Evolutionary conservation across 2,113 vertebrate genomes (phyloP), one percentile per base, ranked within the genome.

Genomic region (Pandion haliaetus): DNA sequence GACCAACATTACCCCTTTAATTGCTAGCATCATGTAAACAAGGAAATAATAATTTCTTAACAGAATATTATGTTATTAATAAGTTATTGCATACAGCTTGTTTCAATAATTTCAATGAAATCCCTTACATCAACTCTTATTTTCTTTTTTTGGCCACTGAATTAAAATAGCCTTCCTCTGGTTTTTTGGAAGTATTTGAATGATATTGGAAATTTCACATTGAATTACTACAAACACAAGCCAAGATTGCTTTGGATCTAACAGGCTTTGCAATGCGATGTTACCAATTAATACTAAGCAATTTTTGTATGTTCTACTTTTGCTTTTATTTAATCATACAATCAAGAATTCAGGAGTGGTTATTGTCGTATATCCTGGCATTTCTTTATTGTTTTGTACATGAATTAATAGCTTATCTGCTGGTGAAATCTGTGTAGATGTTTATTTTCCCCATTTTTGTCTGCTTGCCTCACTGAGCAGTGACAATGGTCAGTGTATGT

Each of bases 401-500:
- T 38, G 91, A 94, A 90, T 96, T 95, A 94, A 40, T 77, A 57
- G n/a, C 38, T 94, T 94, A 94, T 94, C 92, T 90, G n/a, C 55
- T 90, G 63, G 12, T 80, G 71, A 71, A 87, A 95, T 97, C 95
- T 86, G 31, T 10, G 38, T 66, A 42, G 84, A 61, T 78, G 63
- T 88, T 94, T 94, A 61, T 93, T 94, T 85, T 79, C 36, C 78
- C 74, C 36, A 7, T 50, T 93, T 88, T 71, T 69, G 34, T 23
- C 40, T 85, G 36, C 45, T 65, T 86, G 88, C 92, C 90, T 96
- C 45, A 0, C 92, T 87, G 95, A 86, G 70, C 93, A 81, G 82
- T 1, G 1, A 95, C 94, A 96, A 96, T 92, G 96, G 90, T 77
- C 83, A 77, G 63, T 44, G 87, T 85, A 82, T 1, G 10, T 85